phyloP scores from a whole-genome alignment of 2,113 vertebrate species.

The Rhabdomys dilectus region DNA sequence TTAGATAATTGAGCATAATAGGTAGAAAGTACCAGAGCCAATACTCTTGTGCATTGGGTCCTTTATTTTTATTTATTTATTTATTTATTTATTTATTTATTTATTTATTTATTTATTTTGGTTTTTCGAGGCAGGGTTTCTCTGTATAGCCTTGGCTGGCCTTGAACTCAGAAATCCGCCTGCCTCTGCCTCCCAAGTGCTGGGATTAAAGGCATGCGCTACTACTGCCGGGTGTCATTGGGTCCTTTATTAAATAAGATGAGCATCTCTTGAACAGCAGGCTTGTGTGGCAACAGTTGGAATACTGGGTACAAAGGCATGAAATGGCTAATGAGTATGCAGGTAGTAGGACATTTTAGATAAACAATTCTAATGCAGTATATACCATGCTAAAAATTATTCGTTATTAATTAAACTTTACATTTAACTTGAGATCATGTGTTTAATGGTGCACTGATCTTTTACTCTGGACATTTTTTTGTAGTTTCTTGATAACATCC shows the following conservation, averaged over 20 bases:
- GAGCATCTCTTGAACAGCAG: not conserved
- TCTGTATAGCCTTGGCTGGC: too few relatives aligned
- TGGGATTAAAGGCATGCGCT: too few relatives aligned
- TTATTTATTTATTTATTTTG: too few relatives aligned
- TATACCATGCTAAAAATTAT: not conserved
- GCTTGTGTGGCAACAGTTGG: not conserved
- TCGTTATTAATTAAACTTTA: not conserved
- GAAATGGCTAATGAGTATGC: not conserved
- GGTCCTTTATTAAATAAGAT: not conserved
- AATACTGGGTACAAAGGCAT: not conserved
- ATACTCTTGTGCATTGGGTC: not conserved
- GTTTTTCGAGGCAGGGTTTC: too few relatives aligned
- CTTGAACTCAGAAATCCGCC: too few relatives aligned
- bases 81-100: too few relatives aligned
- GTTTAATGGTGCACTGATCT: not conserved
- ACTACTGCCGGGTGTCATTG: too few relatives aligned
- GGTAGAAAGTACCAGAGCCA: not conserved
- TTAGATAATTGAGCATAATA: not conserved
- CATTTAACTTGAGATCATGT: not conserved
- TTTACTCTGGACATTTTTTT: accelerated
- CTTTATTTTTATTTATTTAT: too few relatives aligned
- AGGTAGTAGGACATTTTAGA: not conserved
- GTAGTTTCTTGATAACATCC: not conserved
- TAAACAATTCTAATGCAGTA: not conserved
- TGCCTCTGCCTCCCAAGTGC: too few relatives aligned